Percentiles rank a stretch among this genome's conserved stretches.
Conservation (phyloP, 2,797 vertebrate species). For the Novumbra hubbsi region DNA sequence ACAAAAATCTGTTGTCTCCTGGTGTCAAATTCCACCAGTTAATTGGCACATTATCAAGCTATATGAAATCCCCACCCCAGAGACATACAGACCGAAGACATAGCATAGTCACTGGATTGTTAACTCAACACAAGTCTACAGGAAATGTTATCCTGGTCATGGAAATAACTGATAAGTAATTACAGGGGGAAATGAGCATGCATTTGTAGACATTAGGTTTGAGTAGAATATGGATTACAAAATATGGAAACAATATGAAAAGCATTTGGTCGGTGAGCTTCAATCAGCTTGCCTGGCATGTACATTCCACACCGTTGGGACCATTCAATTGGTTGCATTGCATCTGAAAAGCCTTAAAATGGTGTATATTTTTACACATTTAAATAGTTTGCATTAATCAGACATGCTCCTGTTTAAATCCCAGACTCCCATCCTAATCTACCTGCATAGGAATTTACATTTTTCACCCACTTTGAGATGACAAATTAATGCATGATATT, state of each 20-base stretch:
- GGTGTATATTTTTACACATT: background rate
- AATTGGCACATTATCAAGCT: slow-evolving; percentile 58
- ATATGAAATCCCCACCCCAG: slow-evolving; percentile 39
- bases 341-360: background rate
- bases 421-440: background rate
- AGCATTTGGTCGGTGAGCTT: background rate
- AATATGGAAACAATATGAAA: background rate
- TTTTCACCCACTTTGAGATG: background rate
- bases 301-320: background rate
- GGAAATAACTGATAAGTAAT: slow-evolving; percentile 27
- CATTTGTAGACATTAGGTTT: background rate
- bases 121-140: slow-evolving; percentile 54
- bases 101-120: slow-evolving; percentile 39
- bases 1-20: slow-evolving; percentile 50
- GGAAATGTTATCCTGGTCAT: slow-evolving; percentile 55
- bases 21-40: slow-evolving; percentile 50
- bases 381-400: background rate
- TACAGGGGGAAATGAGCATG: slow-evolving; percentile 32
- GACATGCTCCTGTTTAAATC: background rate
- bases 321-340: background rate
- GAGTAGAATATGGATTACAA: background rate
- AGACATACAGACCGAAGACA: slow-evolving; percentile 46
- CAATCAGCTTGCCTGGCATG: background rate
- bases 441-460: background rate
- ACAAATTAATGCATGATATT: background rate